phyloP scores from a whole-genome alignment of 2,888 invertebrate species.

The Acholoe squamosa region DNA sequence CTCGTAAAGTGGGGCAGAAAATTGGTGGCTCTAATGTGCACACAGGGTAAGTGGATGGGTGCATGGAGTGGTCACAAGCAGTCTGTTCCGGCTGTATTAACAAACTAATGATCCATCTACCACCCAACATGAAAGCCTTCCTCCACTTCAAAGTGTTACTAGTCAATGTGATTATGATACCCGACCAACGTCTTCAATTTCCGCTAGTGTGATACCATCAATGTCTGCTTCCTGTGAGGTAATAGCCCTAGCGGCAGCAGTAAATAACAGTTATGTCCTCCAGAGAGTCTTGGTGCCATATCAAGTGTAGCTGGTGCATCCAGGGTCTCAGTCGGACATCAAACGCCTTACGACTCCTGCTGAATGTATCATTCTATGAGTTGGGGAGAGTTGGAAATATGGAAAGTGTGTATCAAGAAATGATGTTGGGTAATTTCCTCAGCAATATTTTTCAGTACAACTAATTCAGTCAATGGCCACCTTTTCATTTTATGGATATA shows the following conservation, averaged over 20 bases:
- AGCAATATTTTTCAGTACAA: no score
- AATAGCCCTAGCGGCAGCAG: background rate
- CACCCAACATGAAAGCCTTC: background rate
- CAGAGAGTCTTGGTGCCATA: background rate
- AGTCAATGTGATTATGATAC: background rate
- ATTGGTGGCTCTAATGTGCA: background rate
- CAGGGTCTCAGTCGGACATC: background rate
- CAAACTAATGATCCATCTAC: background rate
- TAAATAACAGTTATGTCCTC: conserved; percentile 4
- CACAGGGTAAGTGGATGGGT: background rate
- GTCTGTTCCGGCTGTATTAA: background rate
- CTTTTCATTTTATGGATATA: no score
- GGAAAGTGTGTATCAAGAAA: no score
- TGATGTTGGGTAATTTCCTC: no score
- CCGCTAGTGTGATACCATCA: background rate
- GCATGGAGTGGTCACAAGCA: background rate
- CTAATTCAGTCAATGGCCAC: no score
- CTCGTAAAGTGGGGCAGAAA: background rate
- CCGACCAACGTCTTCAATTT: background rate
- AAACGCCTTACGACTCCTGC: background rate
- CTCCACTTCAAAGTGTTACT: background rate
- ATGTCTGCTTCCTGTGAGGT: background rate
- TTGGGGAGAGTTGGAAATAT: no score
- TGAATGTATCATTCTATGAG: no score
- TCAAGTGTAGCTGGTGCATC: background rate